Conservation (phyloP, 1,140 invertebrate genomes). For the Drosophila subpulchrella region DNA sequence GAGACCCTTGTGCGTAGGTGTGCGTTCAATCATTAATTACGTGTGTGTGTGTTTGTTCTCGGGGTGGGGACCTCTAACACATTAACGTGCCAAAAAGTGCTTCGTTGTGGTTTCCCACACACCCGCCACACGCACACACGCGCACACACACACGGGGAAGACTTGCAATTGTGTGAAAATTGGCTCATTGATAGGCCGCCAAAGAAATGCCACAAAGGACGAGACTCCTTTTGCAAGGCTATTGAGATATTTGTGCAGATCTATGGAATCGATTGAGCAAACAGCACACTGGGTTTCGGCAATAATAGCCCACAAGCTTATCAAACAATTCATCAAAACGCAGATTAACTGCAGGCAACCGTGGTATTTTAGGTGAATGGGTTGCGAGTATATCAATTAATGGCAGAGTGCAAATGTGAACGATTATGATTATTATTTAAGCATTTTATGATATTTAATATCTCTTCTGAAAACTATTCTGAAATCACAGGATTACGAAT, state of each 20-base stretch:
- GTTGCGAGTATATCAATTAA: not conserved
- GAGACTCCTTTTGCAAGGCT: slow-evolving; percentile 7
- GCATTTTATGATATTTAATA: not conserved
- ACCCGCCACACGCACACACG: slow-evolving; percentile 12
- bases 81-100: slow-evolving; percentile 80
- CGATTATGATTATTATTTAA: too few species aligned
- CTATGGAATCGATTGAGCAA: slow-evolving; percentile 22
- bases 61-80: slow-evolving; percentile 38
- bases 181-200: slow-evolving; percentile 67
- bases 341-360: slow-evolving; percentile 7
- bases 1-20: slow-evolving; percentile 25
- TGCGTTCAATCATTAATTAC: slow-evolving; percentile 76
- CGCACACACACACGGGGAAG: not conserved
- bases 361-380: slow-evolving; percentile 17
- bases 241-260: slow-evolving; percentile 21
- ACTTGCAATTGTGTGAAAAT: slow-evolving; percentile 70
- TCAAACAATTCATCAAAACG: slow-evolving; percentile 40
- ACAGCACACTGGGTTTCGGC: slow-evolving; percentile 12
- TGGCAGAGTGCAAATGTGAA: not conserved
- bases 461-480: not conserved
- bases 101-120: slow-evolving; percentile 67
- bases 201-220: slow-evolving; percentile 37
- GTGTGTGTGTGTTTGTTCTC: slow-evolving; percentile 14
- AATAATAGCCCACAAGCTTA: slow-evolving; percentile 20
- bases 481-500: too few species aligned